These are phyloP conservation scores for Conus ventricosus DNA, from an alignment of 1,140 invertebrate genomes.

Conservation along the genomic window DNA sequence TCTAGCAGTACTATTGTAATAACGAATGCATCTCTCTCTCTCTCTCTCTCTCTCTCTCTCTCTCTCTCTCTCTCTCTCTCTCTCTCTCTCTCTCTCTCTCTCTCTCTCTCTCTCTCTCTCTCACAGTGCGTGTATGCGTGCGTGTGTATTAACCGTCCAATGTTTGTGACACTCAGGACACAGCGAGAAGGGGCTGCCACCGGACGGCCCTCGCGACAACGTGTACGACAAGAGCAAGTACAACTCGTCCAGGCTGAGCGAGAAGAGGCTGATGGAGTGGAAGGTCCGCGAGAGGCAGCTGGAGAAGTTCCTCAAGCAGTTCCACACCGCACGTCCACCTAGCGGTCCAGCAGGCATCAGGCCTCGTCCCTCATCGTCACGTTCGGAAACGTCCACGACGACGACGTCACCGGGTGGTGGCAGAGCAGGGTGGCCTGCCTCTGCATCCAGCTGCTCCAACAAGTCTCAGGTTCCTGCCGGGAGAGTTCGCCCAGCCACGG, in stretches of 20 bases:
- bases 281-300: constrained; percentile 41
- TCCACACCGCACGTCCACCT: background rate
- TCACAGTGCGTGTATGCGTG: background rate
- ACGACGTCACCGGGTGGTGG: background rate
- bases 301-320: constrained; percentile 28
- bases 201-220: constrained; percentile 39
- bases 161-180: background rate
- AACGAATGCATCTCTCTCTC: no score
- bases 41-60: no score
- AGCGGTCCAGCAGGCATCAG: background rate
- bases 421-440: background rate
- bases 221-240: constrained; percentile 42
- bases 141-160: background rate
- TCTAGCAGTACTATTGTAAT: no score
- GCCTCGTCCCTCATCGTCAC: background rate
- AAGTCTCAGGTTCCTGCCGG: background rate
- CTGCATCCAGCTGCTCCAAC: background rate
- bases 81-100: no score
- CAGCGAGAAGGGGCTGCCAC: constrained; percentile 48
- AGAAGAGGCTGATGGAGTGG: constrained; percentile 50
- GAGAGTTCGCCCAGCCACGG: background rate
- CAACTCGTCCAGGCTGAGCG: constrained; percentile 38
- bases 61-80: no score
- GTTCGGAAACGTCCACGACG: background rate
- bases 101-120: no score